A percentile compares a stretch with the other conserved stretches of the same genome.
Evolutionary conservation across 2,113 vertebrate species (phyloP).

Genomic region (Aegotheles bennettii): DNA sequence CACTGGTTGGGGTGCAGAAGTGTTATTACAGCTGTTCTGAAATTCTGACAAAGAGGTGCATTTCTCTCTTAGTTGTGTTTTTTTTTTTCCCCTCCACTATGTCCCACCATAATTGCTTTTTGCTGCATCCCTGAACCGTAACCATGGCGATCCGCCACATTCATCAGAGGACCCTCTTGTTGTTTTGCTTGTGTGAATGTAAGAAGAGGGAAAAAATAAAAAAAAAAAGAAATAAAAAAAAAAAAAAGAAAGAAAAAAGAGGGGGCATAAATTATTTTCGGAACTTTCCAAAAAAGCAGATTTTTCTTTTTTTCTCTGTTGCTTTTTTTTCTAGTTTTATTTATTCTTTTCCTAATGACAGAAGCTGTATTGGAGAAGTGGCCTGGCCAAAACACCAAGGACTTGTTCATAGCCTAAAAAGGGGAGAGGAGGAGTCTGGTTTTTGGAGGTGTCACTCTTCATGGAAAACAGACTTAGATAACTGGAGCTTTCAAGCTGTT

Average conservation of each 20-base stretch:
- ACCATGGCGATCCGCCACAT: constrained; percentile 83
- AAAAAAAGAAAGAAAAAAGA: not conserved
- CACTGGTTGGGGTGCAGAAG: constrained; percentile 74
- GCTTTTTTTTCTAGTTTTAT: no score
- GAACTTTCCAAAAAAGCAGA: constrained; percentile 57
- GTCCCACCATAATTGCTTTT: constrained; percentile 85
- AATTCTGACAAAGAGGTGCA: constrained; percentile 84
- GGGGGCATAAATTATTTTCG: constrained; percentile 59
- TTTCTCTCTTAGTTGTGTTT: constrained; percentile 72
- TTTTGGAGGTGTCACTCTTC: constrained; percentile 31
- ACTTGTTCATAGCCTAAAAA: constrained; percentile 47
- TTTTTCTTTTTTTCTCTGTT: not conserved
- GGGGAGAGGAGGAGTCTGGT: not conserved
- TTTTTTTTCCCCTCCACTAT: not conserved
- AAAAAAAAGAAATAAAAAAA: not conserved
- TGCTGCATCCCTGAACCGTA: constrained; percentile 83
- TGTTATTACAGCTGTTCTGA: constrained; percentile 89
- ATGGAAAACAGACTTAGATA: not conserved
- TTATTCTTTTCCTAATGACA: not conserved
- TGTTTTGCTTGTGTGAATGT: constrained; percentile 77
- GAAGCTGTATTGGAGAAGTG: constrained; percentile 22
- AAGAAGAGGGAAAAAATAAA: not conserved
- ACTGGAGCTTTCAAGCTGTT: constrained; percentile 34
- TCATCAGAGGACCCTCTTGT: constrained; percentile 83
- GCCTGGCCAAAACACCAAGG: not conserved